phyloP scores from a whole-genome alignment of 1,140 invertebrate genomes.

The Oedothorax gibbosus region DNA sequence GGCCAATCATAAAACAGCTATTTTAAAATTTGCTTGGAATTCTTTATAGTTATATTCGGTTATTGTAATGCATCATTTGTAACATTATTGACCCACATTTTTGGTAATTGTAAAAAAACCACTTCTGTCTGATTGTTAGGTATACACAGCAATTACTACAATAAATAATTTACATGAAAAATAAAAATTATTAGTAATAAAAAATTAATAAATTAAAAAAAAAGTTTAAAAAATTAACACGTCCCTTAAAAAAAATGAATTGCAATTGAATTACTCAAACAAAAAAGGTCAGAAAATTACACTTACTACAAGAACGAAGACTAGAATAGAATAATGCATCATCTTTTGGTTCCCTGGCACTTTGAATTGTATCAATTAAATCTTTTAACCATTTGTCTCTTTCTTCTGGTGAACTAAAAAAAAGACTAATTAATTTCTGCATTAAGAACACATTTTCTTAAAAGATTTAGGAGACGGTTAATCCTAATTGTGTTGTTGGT shows the following conservation, averaged over 20 bases:
- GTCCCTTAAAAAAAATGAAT: neutral
- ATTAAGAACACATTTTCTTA: no score
- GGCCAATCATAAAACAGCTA: no score
- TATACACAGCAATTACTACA: no score
- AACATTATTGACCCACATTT: no score
- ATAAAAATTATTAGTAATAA: neutral
- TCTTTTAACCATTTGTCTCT: slow-evolving; percentile 90
- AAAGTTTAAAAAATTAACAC: neutral
- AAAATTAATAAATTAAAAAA: neutral
- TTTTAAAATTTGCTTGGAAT: no score
- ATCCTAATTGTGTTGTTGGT: no score
- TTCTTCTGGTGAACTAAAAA: slow-evolving; percentile 80
- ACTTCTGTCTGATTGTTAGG: no score
- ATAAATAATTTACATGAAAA: no score
- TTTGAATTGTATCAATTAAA: slow-evolving; percentile 78
- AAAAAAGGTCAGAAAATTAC: neutral
- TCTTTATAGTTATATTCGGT: no score
- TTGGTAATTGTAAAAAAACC: no score
- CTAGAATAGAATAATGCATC: slow-evolving; percentile 78
- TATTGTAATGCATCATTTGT: no score
- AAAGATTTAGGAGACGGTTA: no score
- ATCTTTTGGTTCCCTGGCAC: slow-evolving; percentile 76
- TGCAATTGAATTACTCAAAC: neutral
- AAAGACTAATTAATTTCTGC: slow-evolving; percentile 32
- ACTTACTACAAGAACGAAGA: slow-evolving; percentile 83